phyloP scores from a whole-genome alignment of 2,888 invertebrate genomes.

The Tenthredo notha region DNA sequence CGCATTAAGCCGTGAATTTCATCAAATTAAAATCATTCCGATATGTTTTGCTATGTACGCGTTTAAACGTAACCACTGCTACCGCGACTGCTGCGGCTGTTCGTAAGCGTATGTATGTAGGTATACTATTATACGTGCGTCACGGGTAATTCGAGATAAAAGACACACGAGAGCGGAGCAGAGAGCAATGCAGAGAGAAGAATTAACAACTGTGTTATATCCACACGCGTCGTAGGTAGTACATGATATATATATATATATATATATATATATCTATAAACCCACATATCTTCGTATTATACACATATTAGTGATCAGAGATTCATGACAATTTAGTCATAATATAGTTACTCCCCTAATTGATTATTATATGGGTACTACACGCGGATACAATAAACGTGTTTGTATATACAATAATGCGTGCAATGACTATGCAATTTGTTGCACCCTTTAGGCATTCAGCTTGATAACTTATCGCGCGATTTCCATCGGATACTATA shows the following conservation, averaged over 20 bases:
- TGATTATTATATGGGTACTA: not conserved
- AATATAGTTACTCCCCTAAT: too few relatives aligned
- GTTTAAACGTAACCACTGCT: slow-evolving; percentile 21
- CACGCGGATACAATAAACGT: not conserved
- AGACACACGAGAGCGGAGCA: slow-evolving; percentile 5
- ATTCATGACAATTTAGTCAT: not conserved
- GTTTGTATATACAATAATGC: not conserved
- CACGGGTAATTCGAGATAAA: slow-evolving; percentile 20
- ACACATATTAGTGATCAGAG: not conserved
- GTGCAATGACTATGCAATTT: not conserved
- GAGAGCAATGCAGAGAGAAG: not conserved
- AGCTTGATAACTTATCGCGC: not conserved
- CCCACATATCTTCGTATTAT: not conserved
- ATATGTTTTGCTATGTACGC: slow-evolving; percentile 18
- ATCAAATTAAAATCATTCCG: not conserved
- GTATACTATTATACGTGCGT: not conserved
- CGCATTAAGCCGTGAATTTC: not conserved
- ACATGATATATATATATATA: not conserved
- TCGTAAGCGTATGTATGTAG: not conserved
- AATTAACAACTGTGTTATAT: slow-evolving; percentile 2
- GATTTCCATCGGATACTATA: not conserved
- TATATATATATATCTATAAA: not conserved
- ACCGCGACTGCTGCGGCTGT: not conserved
- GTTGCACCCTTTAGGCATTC: not conserved
- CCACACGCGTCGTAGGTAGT: not conserved